Conservation (phyloP, 2,888 invertebrate genomes). For the Hymenopus coronatus region DNA sequence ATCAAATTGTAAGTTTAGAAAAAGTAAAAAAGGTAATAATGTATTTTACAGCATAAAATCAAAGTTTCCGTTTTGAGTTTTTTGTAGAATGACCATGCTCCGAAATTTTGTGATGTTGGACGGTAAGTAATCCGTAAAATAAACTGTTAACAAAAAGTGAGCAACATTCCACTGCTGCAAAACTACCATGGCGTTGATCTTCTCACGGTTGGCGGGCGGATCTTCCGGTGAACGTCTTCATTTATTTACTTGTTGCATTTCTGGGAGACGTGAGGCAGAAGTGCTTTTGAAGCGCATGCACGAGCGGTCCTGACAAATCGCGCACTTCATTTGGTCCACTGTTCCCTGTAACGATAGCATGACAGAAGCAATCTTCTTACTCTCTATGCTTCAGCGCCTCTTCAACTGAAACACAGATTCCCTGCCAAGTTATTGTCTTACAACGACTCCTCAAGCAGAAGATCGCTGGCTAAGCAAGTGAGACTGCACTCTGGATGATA, state of each 20-base stretch:
- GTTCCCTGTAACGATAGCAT: not conserved
- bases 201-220: not conserved
- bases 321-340: not conserved
- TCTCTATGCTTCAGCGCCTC: not conserved
- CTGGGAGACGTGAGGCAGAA: not conserved
- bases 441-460: not conserved
- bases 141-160: no score
- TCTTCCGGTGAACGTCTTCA: not conserved
- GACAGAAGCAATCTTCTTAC: not conserved
- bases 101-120: no score
- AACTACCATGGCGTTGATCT: not conserved
- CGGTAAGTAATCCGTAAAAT: no score
- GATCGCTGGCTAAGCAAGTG: not conserved
- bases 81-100: no score
- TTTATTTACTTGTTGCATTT: not conserved
- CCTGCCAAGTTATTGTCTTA: not conserved
- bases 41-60: no score
- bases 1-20: no score
- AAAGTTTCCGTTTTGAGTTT: no score
- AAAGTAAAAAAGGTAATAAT: no score
- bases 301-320: not conserved
- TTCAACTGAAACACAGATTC: not conserved
- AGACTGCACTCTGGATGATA: no score
- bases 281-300: not conserved
- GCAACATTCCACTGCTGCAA: not conserved